These are phyloP conservation scores for Semnornis frantzii DNA, from an alignment of 2,113 vertebrate genomes.

Conservation along the genomic window DNA sequence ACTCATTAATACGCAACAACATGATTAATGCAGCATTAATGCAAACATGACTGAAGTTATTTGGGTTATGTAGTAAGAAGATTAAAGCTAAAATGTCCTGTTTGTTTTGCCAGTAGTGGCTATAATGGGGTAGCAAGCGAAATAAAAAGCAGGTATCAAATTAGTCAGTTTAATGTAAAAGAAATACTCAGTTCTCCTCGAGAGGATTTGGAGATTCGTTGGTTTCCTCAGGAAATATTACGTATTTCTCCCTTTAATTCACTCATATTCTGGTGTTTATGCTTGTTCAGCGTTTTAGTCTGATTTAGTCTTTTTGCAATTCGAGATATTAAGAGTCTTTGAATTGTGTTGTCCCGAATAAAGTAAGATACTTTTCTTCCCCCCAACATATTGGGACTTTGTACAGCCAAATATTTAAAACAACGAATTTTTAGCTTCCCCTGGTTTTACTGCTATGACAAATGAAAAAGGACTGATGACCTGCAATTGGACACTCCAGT, in stretches of 20 bases:
- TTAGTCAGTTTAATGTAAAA: slow-evolving; percentile 60
- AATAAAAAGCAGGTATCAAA: slow-evolving; percentile 74
- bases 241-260: neutral
- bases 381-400: neutral
- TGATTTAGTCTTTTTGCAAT: neutral
- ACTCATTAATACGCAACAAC: slow-evolving; percentile 99
- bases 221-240: neutral
- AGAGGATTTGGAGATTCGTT: neutral
- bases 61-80: slow-evolving; percentile 99
- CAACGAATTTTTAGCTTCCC: neutral
- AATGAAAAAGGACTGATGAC: neutral
- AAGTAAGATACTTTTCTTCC: neutral
- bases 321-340: neutral
- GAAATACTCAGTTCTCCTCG: neutral
- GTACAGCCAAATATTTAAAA: neutral
- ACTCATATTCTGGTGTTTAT: neutral
- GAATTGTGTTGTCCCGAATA: neutral
- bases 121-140: slow-evolving; percentile 78
- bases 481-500: neutral
- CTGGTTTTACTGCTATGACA: neutral
- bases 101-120: slow-evolving; percentile 91
- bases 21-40: slow-evolving; percentile 99
- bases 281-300: slow-evolving; percentile 20
- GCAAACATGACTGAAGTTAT: slow-evolving; percentile 99
- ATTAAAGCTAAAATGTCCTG: slow-evolving; percentile 98